Base-by-base conservation (phyloP, 2,888 invertebrate genomes). In the Volucella inanis region DNA sequence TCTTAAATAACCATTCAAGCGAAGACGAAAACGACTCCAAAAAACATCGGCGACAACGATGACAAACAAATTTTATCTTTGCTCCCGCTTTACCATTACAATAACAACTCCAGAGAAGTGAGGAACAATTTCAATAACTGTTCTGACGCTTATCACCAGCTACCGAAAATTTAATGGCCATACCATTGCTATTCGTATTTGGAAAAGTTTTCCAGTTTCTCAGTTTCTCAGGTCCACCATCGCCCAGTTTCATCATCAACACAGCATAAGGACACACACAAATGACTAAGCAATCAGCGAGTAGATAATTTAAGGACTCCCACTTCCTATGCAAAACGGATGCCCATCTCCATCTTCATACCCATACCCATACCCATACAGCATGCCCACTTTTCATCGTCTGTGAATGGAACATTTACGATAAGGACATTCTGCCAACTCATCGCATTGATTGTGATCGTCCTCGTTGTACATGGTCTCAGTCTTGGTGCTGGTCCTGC, bases 351-450 rank as follows among this genome's bases (percentile, higher is more conserved):
- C 31, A 31, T 31, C 31, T 31, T 31, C 31, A 31, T 31, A 31
- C 31, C 31, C 4, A 22, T 22, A 22, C 2, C 3, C 0, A 31
- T 31, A 31, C 31, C 31, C 31, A 31, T 31, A 31, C 31, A 14
- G 2, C 71, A 52, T 52, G 62, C 57, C 62, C 68, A 57, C 70
- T 18, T 39, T 15, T 39, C 57, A 31, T 52, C 54, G 39, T 41
- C 10, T 22, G 52, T 12, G 61, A 43, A 65, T 65, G 76, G 71
- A 65, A 45, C 22, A 72, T 72, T 82, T 68, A 31, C 64, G 85
- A 85, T 81, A 85, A 85, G 85, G 68, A 85, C 81, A 71, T 72
- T 85, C 61, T 81, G 85, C 85, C 64, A 67, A 81, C 68, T 85
- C 85, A 85, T 81, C 71, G 76, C 41, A 81, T 81, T 67, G 81